These are phyloP conservation scores for Philonicus albiceps DNA, from an alignment of 2,888 invertebrate genomes.

Conservation along the genomic window DNA sequence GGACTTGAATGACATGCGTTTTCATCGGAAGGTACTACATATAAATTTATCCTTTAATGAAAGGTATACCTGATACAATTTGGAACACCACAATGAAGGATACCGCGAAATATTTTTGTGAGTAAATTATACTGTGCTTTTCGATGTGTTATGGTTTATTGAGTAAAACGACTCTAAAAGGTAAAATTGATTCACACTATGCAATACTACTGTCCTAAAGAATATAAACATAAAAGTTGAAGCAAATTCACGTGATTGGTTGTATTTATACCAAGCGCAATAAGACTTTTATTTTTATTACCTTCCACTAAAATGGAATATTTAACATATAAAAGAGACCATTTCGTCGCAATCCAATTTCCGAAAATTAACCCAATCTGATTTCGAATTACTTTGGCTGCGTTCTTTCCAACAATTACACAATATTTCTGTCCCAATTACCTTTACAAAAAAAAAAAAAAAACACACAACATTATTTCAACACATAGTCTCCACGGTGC, in stretches of 20 bases:
- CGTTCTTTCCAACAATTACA: neutral
- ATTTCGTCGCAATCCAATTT: neutral
- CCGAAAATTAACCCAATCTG: neutral
- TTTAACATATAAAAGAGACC: neutral
- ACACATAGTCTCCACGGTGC: neutral
- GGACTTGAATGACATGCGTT: no score
- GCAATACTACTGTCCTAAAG: neutral
- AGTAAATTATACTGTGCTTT: no score
- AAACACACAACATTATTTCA: neutral
- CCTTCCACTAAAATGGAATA: neutral
- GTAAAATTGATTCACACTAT: neutral
- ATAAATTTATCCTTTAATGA: no score
- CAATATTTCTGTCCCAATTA: neutral
- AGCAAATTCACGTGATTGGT: neutral
- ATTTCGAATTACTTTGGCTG: neutral
- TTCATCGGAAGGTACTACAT: no score
- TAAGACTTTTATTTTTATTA: neutral
- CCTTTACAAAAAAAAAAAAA: neutral
- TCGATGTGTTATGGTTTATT: neutral
- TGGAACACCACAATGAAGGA: no score
- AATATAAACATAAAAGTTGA: neutral
- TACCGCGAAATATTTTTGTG: no score
- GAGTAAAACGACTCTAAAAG: neutral
- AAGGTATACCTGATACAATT: no score
- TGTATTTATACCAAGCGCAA: neutral